Evolutionary conservation across 1,140 invertebrate genomes (phyloP).

Genomic region (Mylabris phalerata): DNA sequence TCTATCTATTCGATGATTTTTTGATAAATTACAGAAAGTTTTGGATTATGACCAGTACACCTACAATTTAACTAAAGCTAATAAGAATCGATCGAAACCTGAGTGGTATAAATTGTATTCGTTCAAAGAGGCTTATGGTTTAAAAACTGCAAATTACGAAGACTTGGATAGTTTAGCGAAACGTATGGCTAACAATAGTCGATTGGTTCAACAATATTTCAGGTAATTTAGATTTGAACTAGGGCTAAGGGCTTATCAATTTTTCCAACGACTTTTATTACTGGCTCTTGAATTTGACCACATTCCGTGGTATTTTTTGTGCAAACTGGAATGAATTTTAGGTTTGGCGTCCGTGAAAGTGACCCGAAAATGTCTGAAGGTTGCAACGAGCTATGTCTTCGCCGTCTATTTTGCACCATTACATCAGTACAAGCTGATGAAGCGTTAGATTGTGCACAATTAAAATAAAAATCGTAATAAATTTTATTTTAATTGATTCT

Average conservation of each 20-base stretch:
- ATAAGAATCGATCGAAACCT: conserved; percentile 9
- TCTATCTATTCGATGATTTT: background rate
- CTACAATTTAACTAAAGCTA: conserved; percentile 22
- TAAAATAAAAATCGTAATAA: background rate
- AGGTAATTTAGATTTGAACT: conserved; percentile 4
- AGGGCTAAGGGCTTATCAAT: background rate
- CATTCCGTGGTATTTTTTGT: too few species aligned
- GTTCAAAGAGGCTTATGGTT: conserved; percentile 21
- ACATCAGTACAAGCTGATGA: conserved; percentile 10
- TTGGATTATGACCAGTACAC: conserved; percentile 23
- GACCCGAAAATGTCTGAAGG: background rate
- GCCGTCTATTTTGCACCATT: conserved; percentile 13
- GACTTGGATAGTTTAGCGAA: conserved; percentile 42
- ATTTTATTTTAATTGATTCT: too few species aligned
- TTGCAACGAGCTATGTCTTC: conserved; percentile 16
- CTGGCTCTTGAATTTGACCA: too few species aligned
- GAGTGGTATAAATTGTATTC: conserved; percentile 27
- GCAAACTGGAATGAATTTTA: background rate
- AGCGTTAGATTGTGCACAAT: conserved; percentile 12
- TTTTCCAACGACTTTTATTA: background rate
- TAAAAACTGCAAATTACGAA: conserved; percentile 44
- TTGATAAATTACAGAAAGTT: conserved; percentile 18
- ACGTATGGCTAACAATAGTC: background rate
- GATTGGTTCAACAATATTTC: conserved; percentile 3
- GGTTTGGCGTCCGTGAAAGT: conserved; percentile 18